phyloP scores from a whole-genome alignment of 2,797 vertebrate genomes.

The Danio jaintianensis region DNA sequence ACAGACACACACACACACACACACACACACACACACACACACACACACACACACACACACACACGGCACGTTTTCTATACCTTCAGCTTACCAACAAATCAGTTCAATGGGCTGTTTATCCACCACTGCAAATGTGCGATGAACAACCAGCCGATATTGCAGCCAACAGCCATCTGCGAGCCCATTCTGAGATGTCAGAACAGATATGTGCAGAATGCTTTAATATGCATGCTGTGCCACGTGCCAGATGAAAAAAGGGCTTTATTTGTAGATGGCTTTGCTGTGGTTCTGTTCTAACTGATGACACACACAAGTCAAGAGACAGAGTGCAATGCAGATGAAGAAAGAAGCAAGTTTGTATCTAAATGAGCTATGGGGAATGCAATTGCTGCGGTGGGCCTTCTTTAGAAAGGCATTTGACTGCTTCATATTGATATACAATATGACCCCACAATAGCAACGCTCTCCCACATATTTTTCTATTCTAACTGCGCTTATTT shows the following conservation, averaged over 20 bases:
- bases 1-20: no score
- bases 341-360: slow-evolving; percentile 50
- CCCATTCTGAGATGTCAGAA: slow-evolving; percentile 44
- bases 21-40: no score
- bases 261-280: slow-evolving; percentile 7
- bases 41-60: background rate
- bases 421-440: no score
- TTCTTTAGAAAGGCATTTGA: slow-evolving; percentile 61
- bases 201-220: slow-evolving; percentile 36
- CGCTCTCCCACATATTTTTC: no score
- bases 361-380: slow-evolving; percentile 67
- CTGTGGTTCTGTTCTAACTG: slow-evolving; percentile 32
- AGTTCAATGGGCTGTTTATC: slow-evolving; percentile 36
- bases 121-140: slow-evolving; percentile 19
- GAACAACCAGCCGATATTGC: slow-evolving; percentile 16
- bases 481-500: no score
- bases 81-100: slow-evolving; percentile 18
- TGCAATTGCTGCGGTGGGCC: slow-evolving; percentile 61
- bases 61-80: slow-evolving; percentile 33
- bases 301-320: slow-evolving; percentile 15
- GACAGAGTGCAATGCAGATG: background rate
- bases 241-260: slow-evolving; percentile 6
- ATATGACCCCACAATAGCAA: no score
- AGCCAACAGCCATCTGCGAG: slow-evolving; percentile 52
- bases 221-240: slow-evolving; percentile 31